A percentile compares a stretch with the other conserved stretches of the same genome.
These are phyloP conservation scores for Zosterops pallidus DNA, from an alignment of 2,113 vertebrate species.

Conservation along the genomic window DNA sequence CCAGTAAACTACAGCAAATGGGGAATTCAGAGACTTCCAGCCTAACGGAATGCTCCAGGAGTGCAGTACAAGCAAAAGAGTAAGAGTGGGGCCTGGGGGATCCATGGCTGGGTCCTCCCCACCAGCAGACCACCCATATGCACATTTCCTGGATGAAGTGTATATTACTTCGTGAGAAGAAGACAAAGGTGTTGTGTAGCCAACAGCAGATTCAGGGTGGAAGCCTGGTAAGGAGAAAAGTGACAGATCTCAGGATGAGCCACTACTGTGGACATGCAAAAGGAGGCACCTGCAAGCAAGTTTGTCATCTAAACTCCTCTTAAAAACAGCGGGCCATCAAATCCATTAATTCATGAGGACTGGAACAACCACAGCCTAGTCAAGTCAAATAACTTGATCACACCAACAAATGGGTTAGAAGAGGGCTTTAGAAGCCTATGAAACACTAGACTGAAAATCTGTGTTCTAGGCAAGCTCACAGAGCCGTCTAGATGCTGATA, in stretches of 20 bases:
- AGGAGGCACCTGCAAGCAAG: not conserved
- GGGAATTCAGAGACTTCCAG: not conserved
- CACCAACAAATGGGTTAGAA: not conserved
- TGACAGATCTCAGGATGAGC: not conserved
- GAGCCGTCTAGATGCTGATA: accelerated
- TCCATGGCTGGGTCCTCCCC: not conserved
- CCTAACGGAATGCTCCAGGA: not conserved
- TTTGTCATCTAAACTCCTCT: not conserved
- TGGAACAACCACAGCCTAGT: not conserved
- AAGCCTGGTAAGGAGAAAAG: not conserved
- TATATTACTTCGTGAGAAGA: not conserved
- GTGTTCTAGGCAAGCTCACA: not conserved
- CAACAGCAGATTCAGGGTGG: not conserved
- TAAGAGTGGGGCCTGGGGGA: not conserved
- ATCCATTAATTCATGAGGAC: not conserved
- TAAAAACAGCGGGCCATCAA: not conserved
- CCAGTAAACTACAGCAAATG: not conserved
- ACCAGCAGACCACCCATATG: not conserved
- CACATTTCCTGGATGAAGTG: not conserved
- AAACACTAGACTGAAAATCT: not conserved
- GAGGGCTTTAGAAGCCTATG: not conserved
- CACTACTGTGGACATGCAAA: not conserved
- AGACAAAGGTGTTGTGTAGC: not conserved
- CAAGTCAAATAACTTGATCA: not conserved
- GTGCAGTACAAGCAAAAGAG: not conserved